phyloP scores from a whole-genome alignment of 1,140 invertebrate genomes.

The Caenorhabditis tropicalis region DNA sequence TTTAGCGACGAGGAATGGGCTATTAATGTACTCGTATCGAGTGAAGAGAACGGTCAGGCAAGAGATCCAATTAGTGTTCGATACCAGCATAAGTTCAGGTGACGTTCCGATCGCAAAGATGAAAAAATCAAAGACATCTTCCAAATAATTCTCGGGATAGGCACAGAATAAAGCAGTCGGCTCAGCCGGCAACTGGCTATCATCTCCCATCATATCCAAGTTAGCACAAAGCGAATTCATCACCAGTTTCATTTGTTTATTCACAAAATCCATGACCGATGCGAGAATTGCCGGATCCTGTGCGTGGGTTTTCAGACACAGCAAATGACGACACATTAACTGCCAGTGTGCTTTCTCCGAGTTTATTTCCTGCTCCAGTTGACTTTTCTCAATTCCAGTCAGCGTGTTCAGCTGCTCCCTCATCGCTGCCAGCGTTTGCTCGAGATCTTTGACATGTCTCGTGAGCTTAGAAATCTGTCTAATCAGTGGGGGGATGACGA shows the following conservation, averaged over 20 bases:
- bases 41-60: background rate
- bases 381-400: conserved; percentile 73
- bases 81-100: background rate
- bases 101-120: conserved; percentile 77
- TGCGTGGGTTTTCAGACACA: background rate
- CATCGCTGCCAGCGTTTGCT: conserved; percentile 83
- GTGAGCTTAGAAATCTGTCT: conserved; percentile 85
- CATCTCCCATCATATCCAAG: conserved; percentile 29
- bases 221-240: background rate
- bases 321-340: conserved; percentile 55
- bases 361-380: conserved; percentile 47
- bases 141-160: conserved; percentile 93
- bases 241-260: background rate
- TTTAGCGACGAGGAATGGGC: conserved; percentile 11
- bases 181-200: conserved; percentile 76
- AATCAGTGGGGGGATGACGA: conserved; percentile 85
- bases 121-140: conserved; percentile 93
- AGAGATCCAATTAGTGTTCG: background rate
- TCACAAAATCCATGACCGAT: background rate
- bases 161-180: conserved; percentile 83
- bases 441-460: conserved; percentile 86
- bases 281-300: background rate
- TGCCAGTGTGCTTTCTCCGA: conserved; percentile 50
- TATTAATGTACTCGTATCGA: background rate
- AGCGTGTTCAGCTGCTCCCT: conserved; percentile 75